These are phyloP conservation scores for Polypterus bichir DNA, from an alignment of 2,113 vertebrate genomes.

Conservation along the genomic window DNA sequence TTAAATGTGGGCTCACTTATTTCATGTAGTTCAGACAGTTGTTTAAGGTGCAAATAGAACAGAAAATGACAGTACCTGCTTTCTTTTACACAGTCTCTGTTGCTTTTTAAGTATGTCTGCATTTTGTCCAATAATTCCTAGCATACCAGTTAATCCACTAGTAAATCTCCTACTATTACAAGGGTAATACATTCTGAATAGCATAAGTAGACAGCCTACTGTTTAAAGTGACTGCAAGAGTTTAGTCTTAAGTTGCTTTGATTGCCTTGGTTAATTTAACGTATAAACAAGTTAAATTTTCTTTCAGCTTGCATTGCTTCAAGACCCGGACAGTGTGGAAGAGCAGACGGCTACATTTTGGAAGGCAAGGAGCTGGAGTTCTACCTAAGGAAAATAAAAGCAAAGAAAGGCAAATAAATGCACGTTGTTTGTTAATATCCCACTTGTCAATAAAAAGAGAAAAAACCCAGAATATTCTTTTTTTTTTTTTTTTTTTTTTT, in stretches of 20 bases:
- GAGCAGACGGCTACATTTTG: constrained; percentile 86
- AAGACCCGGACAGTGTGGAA: constrained; percentile 88
- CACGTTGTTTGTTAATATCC: constrained; percentile 42
- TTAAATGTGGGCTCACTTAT: no score
- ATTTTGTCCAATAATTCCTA: no score
- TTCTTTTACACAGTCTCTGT: no score
- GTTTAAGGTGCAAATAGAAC: no score
- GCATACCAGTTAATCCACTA: no score
- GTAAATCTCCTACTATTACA: no score
- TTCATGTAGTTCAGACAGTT: no score
- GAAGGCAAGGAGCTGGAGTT: constrained; percentile 96
- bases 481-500: no score
- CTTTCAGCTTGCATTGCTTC: constrained; percentile 84
- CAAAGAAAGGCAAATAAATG: constrained; percentile 97
- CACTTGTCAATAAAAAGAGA: constrained; percentile 42
- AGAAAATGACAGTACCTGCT: no score
- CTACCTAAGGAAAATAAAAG: constrained; percentile 96
- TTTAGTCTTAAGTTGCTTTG: neutral
- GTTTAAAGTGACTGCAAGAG: no score
- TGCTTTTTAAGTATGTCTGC: no score
- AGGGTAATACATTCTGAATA: neutral
- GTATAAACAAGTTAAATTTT: neutral
- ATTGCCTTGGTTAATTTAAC: constrained; percentile 8
- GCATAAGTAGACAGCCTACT: neutral
- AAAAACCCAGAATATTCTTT: neutral